phyloP scores from a whole-genome alignment of 2,113 vertebrate genomes.

The Equus quagga region DNA sequence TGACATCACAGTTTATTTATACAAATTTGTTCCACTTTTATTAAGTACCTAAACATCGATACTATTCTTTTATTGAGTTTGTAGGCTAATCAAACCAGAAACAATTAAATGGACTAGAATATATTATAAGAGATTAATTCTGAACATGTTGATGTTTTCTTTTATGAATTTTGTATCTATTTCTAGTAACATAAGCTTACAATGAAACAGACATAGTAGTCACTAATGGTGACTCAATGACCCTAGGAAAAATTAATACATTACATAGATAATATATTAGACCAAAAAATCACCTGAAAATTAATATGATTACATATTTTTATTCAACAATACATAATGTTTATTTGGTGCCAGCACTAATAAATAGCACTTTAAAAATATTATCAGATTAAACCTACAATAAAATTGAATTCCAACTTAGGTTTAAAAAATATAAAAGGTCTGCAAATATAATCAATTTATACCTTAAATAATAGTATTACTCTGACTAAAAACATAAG shows the following conservation, averaged over 20 bases:
- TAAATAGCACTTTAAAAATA: not conserved
- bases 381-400: not conserved
- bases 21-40: not conserved
- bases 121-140: not conserved
- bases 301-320: not conserved
- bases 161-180: not conserved
- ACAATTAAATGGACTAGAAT: slow-evolving; percentile 6
- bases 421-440: not conserved
- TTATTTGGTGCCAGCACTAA: not conserved
- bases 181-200: not conserved
- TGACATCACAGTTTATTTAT: not conserved
- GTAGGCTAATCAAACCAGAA: not conserved
- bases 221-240: slow-evolving; percentile 48
- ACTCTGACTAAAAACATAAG: not conserved
- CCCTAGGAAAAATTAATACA: slow-evolving; percentile 30
- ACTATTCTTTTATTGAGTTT: not conserved
- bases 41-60: not conserved
- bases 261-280: not conserved
- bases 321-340: not conserved
- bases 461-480: not conserved
- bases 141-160: not conserved
- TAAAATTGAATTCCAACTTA: not conserved
- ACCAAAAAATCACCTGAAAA: slow-evolving; percentile 24
- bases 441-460: not conserved
- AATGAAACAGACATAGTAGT: slow-evolving; percentile 1